Evolutionary conservation across 2,888 invertebrate genomes (phyloP).

Genomic region (Polydrusus cervinus): DNA sequence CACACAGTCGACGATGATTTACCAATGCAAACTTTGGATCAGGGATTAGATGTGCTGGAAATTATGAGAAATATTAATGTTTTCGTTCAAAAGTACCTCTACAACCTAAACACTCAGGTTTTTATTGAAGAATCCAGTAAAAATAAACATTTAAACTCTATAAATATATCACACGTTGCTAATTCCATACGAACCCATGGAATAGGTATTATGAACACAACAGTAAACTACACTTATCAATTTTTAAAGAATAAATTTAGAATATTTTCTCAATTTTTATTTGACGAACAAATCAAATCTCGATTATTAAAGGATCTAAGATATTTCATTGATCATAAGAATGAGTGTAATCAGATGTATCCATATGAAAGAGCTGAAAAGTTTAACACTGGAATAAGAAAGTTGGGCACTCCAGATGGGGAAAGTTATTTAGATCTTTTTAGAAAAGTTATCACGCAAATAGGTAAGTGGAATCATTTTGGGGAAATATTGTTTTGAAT

Average conservation of each 20-base stretch:
- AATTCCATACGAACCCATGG: slow-evolving; percentile 98
- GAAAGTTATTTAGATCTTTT: slow-evolving; percentile 95
- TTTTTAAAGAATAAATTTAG: slow-evolving; percentile 94
- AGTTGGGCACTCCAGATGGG: slow-evolving; percentile 87
- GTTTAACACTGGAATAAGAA: slow-evolving; percentile 92
- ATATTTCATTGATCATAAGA: slow-evolving; percentile 85
- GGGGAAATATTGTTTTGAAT: no score
- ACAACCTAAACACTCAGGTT: slow-evolving; percentile 97
- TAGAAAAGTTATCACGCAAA: slow-evolving; percentile 92
- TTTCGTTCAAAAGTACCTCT: slow-evolving; percentile 94
- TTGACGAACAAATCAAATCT: slow-evolving; percentile 98
- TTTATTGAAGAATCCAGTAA: slow-evolving; percentile 94
- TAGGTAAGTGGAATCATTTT: slow-evolving; percentile 75
- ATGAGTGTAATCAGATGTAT: slow-evolving; percentile 80
- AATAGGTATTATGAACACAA: slow-evolving; percentile 83
- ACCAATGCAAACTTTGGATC: slow-evolving; percentile 96
- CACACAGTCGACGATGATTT: slow-evolving; percentile 92
- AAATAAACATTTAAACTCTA: slow-evolving; percentile 95
- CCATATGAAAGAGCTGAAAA: slow-evolving; percentile 94
- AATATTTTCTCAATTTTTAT: slow-evolving; percentile 96
- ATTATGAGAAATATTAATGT: slow-evolving; percentile 97
- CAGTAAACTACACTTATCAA: slow-evolving; percentile 91
- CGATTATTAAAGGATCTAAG: slow-evolving; percentile 91
- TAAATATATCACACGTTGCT: slow-evolving; percentile 95
- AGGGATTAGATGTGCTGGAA: slow-evolving; percentile 96